Conservation (phyloP, 2,113 vertebrate genomes). For the Tupaia chinensis region DNA sequence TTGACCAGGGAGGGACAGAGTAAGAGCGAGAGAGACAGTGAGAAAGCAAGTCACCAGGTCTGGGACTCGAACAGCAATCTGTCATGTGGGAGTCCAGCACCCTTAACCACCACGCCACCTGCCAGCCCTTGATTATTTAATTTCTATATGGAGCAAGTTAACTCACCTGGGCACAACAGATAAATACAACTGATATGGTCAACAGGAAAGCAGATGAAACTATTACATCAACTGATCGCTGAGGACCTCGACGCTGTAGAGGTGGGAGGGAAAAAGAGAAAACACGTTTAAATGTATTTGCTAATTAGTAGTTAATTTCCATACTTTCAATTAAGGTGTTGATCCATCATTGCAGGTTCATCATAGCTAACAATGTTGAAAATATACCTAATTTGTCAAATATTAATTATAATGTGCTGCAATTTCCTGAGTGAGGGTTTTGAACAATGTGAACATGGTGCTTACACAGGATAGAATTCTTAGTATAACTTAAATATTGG, state of each 20-base stretch:
- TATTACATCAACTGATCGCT: conserved; percentile 98
- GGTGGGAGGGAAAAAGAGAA: conserved; percentile 46
- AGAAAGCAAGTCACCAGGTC: too few relatives aligned
- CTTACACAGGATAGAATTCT: neutral
- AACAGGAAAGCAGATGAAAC: conserved; percentile 98
- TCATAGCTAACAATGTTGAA: neutral
- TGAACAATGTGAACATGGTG: conserved; percentile 1
- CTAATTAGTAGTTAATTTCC: neutral
- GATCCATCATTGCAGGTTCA: neutral
- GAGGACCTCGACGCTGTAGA: conserved; percentile 95
- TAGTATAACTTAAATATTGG: neutral
- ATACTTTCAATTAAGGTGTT: conserved; percentile 1
- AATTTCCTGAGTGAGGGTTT: conserved; percentile 17
- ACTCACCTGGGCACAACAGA: conserved; percentile 99
- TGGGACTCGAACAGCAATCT: too few relatives aligned
- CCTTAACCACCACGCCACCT: too few relatives aligned
- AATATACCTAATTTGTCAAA: neutral
- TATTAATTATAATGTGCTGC: conserved; percentile 27
- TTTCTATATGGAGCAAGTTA: conserved; percentile 3
- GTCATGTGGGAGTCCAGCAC: too few relatives aligned
- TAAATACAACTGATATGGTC: conserved; percentile 97
- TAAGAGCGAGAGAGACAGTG: too few relatives aligned
- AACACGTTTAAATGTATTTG: conserved; percentile 45
- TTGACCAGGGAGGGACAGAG: too few relatives aligned
- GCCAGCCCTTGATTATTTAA: neutral